Percentiles rank a stretch among this genome's conserved stretches.
These are phyloP conservation scores for Ooceraea biroi DNA, from an alignment of 1,140 invertebrate species.

Conservation along the genomic window DNA sequence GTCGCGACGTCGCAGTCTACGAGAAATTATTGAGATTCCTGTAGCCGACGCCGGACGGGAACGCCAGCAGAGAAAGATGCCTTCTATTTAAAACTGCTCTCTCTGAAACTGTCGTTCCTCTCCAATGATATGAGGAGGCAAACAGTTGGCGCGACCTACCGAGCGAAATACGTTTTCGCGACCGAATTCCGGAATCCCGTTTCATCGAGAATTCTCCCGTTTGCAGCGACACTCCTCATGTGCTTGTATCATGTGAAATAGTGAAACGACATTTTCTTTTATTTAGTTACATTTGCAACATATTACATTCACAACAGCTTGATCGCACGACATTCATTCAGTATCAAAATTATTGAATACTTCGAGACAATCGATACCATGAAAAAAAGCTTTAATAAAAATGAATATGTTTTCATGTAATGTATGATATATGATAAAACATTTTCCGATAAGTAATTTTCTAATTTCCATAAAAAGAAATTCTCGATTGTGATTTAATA, in stretches of 20 bases:
- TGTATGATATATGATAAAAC: no score
- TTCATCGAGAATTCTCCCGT: not conserved
- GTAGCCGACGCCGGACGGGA: not conserved
- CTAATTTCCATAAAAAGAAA: no score
- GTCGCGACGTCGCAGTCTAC: slow-evolving; percentile 6
- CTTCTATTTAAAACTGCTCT: slow-evolving; percentile 39
- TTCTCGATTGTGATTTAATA: no score
- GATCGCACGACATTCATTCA: not conserved
- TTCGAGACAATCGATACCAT: no score
- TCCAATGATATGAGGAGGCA: not conserved
- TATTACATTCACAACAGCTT: not conserved
- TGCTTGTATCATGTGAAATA: not conserved
- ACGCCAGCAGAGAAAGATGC: slow-evolving; percentile 32
- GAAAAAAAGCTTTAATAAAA: no score
- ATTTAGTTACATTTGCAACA: not conserved
- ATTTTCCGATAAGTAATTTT: no score
- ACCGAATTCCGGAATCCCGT: slow-evolving; percentile 9
- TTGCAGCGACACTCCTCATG: not conserved
- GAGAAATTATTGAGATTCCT: slow-evolving; percentile 56
- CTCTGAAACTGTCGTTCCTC: slow-evolving; percentile 31
- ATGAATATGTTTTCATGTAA: no score
- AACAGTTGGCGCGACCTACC: slow-evolving; percentile 25
- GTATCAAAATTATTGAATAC: no score
- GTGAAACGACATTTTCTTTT: not conserved
- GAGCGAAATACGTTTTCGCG: slow-evolving; percentile 32